These are phyloP conservation scores for Patiria miniata DNA, from an alignment of 35 echinoderm and acorn worm genomes.

Conservation along the genomic window DNA sequence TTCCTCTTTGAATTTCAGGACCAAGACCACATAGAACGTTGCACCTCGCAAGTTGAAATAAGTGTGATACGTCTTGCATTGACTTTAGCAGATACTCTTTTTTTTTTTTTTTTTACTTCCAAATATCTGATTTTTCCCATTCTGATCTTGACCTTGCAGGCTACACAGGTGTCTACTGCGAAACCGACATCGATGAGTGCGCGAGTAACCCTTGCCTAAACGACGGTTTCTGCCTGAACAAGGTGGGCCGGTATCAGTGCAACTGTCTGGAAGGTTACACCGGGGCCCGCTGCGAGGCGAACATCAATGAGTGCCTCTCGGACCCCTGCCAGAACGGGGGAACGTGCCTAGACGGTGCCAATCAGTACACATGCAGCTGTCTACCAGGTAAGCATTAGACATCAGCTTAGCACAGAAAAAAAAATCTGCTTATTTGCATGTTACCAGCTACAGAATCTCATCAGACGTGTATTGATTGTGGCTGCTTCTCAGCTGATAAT, in stretches of 20 bases:
- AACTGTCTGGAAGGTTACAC: constrained; percentile 55
- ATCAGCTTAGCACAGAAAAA: too few species aligned
- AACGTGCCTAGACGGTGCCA: neutral
- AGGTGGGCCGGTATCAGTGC: constrained; percentile 15
- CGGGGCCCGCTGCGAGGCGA: constrained; percentile 29
- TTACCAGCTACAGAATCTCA: too few species aligned
- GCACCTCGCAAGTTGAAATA: too few species aligned
- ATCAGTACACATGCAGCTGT: neutral
- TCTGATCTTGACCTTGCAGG: neutral
- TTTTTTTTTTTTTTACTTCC: too few species aligned
- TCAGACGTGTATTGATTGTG: too few species aligned
- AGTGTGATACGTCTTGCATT: too few species aligned
- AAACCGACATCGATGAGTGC: constrained; percentile 35
- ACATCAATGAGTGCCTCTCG: constrained; percentile 35
- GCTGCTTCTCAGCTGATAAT: too few species aligned
- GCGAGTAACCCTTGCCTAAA: constrained; percentile 11
- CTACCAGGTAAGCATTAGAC: neutral
- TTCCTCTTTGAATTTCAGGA: too few species aligned
- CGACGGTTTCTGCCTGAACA: constrained; percentile 25
- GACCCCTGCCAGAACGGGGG: constrained; percentile 50
- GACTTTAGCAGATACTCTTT: too few species aligned
- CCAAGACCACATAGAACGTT: too few species aligned
- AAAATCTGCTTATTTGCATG: too few species aligned
- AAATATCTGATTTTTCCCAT: neutral
- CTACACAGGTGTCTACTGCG: constrained; percentile 14